Conservation (phyloP, 2,888 invertebrate species). For the Autographa pulchrina region DNA sequence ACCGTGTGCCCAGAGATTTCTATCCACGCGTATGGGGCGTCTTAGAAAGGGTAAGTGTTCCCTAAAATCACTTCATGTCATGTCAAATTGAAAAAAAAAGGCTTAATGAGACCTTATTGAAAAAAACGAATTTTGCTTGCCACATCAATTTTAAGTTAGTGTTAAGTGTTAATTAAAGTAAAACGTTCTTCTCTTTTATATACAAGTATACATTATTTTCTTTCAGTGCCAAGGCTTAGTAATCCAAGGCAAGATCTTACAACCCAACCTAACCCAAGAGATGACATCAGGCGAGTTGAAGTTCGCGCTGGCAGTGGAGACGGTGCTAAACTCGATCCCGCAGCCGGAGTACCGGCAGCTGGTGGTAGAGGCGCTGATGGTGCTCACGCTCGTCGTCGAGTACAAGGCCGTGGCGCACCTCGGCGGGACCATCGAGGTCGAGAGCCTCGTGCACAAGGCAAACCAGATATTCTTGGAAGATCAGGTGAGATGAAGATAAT, state of each 20-base stretch:
- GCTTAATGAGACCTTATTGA: no score
- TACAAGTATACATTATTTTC: constrained; percentile 5
- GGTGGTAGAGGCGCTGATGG: constrained; percentile 99
- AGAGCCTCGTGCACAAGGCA: constrained; percentile 97
- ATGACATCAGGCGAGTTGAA: constrained; percentile 99
- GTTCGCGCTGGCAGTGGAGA: constrained; percentile 99
- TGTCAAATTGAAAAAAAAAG: no score
- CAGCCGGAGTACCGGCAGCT: constrained; percentile 99
- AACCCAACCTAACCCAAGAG: constrained; percentile 98
- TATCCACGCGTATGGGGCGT: constrained; percentile 98
- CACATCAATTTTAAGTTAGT: no score
- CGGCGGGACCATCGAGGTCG: constrained; percentile 95
- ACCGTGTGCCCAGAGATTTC: constrained; percentile 98
- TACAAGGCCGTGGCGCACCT: constrained; percentile 94
- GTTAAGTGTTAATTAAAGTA: no score
- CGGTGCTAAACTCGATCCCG: constrained; percentile 98
- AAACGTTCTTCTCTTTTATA: no score
- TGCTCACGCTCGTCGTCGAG: constrained; percentile 96
- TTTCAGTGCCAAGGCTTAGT: constrained; percentile 96
- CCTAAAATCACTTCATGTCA: no score
- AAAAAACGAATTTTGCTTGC: no score
- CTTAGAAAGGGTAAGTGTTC: constrained; percentile 92
- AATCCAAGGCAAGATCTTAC: constrained; percentile 97
- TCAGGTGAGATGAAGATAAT: constrained; percentile 91
- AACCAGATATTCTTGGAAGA: constrained; percentile 98